Evolutionary conservation across 1,140 invertebrate species (phyloP).

Genomic region (Oppia nitens): DNA sequence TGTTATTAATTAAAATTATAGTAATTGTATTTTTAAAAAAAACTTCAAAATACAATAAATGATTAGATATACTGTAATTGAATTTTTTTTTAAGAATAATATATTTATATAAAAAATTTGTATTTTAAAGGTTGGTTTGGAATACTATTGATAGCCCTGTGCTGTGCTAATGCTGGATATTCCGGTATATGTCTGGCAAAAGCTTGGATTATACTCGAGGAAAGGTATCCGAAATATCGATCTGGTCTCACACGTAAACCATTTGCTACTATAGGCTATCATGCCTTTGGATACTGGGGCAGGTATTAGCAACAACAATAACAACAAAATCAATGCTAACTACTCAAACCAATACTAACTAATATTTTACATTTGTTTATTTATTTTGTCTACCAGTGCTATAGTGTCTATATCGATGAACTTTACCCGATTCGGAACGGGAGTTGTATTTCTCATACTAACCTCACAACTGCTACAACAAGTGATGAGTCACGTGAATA

Average conservation of each 20-base stretch:
- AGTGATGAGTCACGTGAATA: too few species aligned
- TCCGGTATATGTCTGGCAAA: conserved; percentile 10
- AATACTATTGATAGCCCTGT: conserved; percentile 5
- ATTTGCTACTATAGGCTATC: conserved; percentile 13
- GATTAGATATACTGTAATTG: too few species aligned
- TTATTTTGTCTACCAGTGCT: neutral
- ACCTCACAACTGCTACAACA: conserved; percentile 46
- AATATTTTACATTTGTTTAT: neutral
- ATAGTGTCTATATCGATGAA: conserved; percentile 26
- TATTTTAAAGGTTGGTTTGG: conserved; percentile 14
- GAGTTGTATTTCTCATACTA: conserved; percentile 48
- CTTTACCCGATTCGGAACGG: conserved; percentile 46
- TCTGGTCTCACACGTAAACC: conserved; percentile 3
- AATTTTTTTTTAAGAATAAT: too few species aligned
- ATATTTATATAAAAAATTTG: too few species aligned
- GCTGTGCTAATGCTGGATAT: neutral
- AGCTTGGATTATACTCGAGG: conserved; percentile 17
- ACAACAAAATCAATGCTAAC: neutral
- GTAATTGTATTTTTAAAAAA: too few species aligned
- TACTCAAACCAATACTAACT: neutral
- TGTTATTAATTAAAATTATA: too few species aligned
- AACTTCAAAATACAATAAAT: too few species aligned
- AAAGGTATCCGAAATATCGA: conserved; percentile 13
- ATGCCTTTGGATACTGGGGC: conserved; percentile 9
- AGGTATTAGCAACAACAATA: conserved; percentile 4